Evolutionary conservation across 2,113 vertebrate species (phyloP), one percentile per base, ranked within the genome.

Genomic region (Circaetus gallicus): DNA sequence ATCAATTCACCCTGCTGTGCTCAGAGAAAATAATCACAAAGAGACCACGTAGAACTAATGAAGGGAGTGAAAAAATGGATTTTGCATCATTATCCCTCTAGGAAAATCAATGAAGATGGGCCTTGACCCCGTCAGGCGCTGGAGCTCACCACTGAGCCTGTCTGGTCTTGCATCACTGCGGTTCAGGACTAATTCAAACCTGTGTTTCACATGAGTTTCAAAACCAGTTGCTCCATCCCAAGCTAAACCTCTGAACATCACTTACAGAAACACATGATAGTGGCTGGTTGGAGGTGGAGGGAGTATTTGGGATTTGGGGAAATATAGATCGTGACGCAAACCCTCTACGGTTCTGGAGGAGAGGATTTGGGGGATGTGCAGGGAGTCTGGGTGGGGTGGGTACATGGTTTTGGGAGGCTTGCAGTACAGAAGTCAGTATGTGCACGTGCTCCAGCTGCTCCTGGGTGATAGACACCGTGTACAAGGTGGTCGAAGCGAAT

Each of bases 1-100:
- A 96, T 97, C 93, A 95, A 93, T 96, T 95, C 74, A 90, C 53
- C 84, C 89, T 87, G 89, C 89, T 94, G 94, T 90, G 92, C 55
- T 20, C 67, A 83, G 81, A 88, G 71, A 91, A 97, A 94, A 94
- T 32, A 95, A 90, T 58, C 9, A 0, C 61, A 19, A 40, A 65
- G 50, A 63, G 17, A 77, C 16, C 19, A 29, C 40, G 32, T 36
- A 50, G 82, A 90, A 90, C n/a, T 73, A 87, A 69, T 56, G 38
- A 47, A 62, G 80, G 24, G n/a, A 89, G 63, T 16, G 28, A 32
- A 71, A 94, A 89, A 67, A 74, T 12, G 3, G 11, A 55, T 74
- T 83, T 86, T 93, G 26, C 55, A 61, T 88, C n/a, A 18, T 73
- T 88, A 80, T 73, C 16, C 34, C 34, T 87, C 45, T 55, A 49